Base-by-base conservation (phyloP, 2,113 vertebrate genomes). In the Lamprotornis superbus region DNA sequence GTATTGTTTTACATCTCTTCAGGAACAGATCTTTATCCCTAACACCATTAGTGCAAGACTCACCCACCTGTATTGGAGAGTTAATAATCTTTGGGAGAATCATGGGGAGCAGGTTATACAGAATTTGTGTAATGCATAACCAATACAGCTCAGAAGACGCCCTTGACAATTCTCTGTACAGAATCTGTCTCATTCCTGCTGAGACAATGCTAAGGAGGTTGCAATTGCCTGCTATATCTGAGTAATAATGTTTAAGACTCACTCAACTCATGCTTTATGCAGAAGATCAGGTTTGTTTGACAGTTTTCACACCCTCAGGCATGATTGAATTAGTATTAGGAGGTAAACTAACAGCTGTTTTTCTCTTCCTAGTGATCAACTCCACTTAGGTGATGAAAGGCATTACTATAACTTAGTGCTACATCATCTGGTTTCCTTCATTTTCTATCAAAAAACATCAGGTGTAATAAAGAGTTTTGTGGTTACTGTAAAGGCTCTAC, bases 301-400 rank as follows among this genome's bases (percentile, higher is more conserved):
- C 24, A 39, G 42, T 69, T 94, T 94, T 85, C 47, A 76, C 49
- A 77, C 24, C 42, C 89, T 83, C 63, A 50, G 50, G 33, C 17
- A 61, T 81, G 50, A 86, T 70, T 94, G 87, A 83, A 93, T 95
- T 91, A 90, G 65, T 64, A 74, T 65, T 65, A 77, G 49, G 37
- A 76, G 10, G 24, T 70, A 74, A 68, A 10, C 8, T 74, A 90
- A 83, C 57, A 56, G 37, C 6, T 55, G 11, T 12, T 47, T 60
- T 50, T 79, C 28, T 10, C 15, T 53, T 87, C 18, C 7, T 78
- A 25, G 33, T 44, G 33, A 74, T 42, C 84, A 30, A 59, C 28
- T 91, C 16, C 31, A 35, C 25, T 61, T 39, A 27, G 27, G 17
- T 53, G 30, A 57, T 59, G 40, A 83, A 81, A 86, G 11, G 5